Percentiles rank a stretch among this genome's conserved stretches.
phyloP scores from a whole-genome alignment of 2,888 invertebrate species.

The Laothoe populi region DNA sequence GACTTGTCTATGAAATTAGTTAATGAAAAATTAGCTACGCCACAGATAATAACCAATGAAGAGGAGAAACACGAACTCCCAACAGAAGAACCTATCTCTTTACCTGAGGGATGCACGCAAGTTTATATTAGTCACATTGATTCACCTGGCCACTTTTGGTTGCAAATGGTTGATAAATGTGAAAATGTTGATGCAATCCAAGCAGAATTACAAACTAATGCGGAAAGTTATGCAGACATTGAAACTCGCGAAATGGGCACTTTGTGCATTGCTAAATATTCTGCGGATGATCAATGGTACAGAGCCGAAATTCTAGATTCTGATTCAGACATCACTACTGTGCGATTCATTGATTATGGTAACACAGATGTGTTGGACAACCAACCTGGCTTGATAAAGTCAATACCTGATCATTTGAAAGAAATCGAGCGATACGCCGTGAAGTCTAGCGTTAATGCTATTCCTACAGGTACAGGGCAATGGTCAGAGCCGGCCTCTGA shows the following conservation, averaged over 20 bases:
- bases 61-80: conserved; percentile 52
- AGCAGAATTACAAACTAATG: conserved; percentile 86
- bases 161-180: conserved; percentile 86
- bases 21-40: conserved; percentile 69
- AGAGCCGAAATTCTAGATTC: conserved; percentile 94
- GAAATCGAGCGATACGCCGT: conserved; percentile 83
- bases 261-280: conserved; percentile 91
- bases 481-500: conserved; percentile 88
- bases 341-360: conserved; percentile 91
- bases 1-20: conserved; percentile 80
- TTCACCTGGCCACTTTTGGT: conserved; percentile 90
- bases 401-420: conserved; percentile 85
- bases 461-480: conserved; percentile 86
- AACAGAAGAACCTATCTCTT: conserved; percentile 57
- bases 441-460: conserved; percentile 88
- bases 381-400: conserved; percentile 84
- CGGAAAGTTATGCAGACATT: conserved; percentile 79
- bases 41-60: conserved; percentile 51
- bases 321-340: conserved; percentile 89
- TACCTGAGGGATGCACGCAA: conserved; percentile 69
- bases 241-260: conserved; percentile 86
- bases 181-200: conserved; percentile 86
- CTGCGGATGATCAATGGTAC: conserved; percentile 95
- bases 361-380: conserved; percentile 91
- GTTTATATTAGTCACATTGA: conserved; percentile 89